Conservation (phyloP, 2,113 vertebrate species). For the Oceanodroma tethys region DNA sequence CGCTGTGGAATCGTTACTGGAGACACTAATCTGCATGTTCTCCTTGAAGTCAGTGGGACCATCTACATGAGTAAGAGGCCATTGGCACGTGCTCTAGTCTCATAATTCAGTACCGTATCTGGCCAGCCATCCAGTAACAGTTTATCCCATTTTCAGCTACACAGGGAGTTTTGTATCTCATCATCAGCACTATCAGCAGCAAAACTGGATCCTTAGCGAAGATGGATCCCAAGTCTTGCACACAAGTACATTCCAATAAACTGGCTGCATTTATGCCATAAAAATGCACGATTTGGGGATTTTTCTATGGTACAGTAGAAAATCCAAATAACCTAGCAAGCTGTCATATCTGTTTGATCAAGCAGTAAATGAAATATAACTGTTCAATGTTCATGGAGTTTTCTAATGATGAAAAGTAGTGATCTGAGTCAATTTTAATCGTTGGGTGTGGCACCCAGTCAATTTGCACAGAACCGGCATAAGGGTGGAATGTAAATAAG, state of each 20-base stretch:
- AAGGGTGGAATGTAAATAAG: background rate
- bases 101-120: background rate
- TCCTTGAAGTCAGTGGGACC: background rate
- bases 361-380: constrained; percentile 14
- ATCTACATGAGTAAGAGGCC: background rate
- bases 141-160: background rate
- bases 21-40: background rate
- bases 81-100: background rate
- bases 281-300: background rate
- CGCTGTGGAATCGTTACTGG: background rate
- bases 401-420: background rate
- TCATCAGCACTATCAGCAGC: background rate
- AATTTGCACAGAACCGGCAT: background rate
- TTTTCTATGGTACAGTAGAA: background rate
- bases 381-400: background rate
- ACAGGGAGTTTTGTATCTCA: background rate
- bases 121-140: background rate
- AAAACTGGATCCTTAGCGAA: background rate
- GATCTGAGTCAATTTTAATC: background rate
- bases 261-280: background rate
- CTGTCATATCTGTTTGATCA: background rate
- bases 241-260: background rate
- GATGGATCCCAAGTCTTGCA: background rate
- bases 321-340: background rate
- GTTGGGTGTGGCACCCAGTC: background rate